Conservation (phyloP, 2,113 vertebrate species). For the Glaucidium brasilianum region DNA sequence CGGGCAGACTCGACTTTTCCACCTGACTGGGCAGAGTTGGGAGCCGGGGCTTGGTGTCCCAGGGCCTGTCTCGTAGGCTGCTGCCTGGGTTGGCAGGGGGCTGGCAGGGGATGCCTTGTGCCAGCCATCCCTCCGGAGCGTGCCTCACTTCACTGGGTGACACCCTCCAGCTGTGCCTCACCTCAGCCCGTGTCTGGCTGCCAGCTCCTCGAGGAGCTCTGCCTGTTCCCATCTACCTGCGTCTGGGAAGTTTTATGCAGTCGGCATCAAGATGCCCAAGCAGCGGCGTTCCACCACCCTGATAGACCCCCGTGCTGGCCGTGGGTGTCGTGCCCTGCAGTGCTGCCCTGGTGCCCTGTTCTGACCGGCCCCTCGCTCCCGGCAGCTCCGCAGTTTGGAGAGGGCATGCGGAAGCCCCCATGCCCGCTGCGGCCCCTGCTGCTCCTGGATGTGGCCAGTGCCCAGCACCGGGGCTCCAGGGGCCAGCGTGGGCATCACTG, state of each 20-base stretch:
- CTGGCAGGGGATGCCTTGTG: too few species aligned
- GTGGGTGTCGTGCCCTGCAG: too few species aligned
- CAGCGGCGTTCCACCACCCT: too few species aligned
- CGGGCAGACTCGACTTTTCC: neutral
- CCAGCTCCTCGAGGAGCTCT: neutral
- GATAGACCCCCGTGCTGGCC: neutral
- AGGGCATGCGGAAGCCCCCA: fast-evolving
- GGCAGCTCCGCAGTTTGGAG: neutral
- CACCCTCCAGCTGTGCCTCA: fast-evolving
- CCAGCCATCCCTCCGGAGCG: neutral
- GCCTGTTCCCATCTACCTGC: neutral
- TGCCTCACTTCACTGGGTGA: neutral
- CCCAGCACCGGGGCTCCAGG: neutral
- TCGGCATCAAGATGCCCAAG: neutral
- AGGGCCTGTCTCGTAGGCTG: too few species aligned
- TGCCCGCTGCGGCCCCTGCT: fast-evolving
- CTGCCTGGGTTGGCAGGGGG: neutral
- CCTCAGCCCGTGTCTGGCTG: neutral
- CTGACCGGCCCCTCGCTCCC: neutral
- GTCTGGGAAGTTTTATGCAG: neutral
- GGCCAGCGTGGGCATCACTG: neutral
- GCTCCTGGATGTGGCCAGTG: neutral
- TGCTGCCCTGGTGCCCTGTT: too few species aligned
- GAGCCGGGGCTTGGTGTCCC: neutral
- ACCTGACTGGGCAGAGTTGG: neutral